A percentile compares a stretch with the other conserved stretches of the same genome.
Conservation (phyloP, 2,888 invertebrate genomes). For the Leuctra nigra region DNA sequence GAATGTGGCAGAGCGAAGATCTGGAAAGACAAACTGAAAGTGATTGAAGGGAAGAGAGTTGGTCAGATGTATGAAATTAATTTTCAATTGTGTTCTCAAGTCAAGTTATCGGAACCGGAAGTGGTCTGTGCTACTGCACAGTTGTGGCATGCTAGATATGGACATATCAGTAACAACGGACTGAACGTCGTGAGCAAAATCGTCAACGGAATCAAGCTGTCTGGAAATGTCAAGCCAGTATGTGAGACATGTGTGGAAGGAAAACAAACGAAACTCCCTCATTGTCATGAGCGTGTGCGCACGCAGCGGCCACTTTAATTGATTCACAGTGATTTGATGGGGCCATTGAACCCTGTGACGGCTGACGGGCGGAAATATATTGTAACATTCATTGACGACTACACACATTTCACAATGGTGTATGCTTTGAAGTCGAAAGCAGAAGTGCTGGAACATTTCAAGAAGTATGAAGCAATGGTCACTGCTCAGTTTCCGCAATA, state of each 20-base stretch:
- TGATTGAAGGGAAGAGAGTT: neutral
- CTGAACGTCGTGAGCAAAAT: neutral
- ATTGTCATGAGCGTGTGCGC: constrained; percentile 25
- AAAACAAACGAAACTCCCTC: constrained; percentile 29
- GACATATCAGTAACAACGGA: neutral
- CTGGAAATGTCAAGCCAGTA: neutral
- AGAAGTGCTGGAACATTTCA: constrained; percentile 29
- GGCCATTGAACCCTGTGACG: constrained; percentile 24
- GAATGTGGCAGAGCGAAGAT: neutral
- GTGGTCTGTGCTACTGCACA: neutral
- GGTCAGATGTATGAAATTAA: neutral
- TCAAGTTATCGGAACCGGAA: neutral
- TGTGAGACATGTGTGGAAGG: constrained; percentile 29
- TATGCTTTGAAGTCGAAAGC: constrained; percentile 27
- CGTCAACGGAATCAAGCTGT: neutral
- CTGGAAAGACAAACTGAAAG: neutral
- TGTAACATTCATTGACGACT: constrained; percentile 30
- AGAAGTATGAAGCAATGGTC: constrained; percentile 31
- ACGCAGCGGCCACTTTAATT: constrained; percentile 26
- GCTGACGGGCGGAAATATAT: constrained; percentile 26
- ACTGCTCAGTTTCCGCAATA: constrained; percentile 29
- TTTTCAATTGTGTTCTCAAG: neutral
- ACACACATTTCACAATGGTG: constrained; percentile 26
- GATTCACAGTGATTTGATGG: constrained; percentile 25
- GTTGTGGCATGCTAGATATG: neutral